phyloP scores from a whole-genome alignment of 2,888 invertebrate species.

The Oxycera nigricornis region DNA sequence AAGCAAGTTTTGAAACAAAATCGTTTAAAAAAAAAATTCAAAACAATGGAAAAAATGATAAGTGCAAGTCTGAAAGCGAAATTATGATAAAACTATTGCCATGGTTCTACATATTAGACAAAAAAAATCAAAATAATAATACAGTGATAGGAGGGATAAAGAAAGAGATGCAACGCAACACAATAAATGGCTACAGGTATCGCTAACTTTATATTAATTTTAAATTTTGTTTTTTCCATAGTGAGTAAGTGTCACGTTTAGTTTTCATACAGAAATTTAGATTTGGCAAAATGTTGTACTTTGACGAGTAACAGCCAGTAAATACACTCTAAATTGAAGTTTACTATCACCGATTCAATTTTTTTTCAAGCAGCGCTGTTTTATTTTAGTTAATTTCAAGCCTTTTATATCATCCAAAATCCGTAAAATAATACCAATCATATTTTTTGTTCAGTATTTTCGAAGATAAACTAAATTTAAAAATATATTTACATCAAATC shows the following conservation, averaged over 20 bases:
- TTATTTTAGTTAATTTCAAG: not conserved
- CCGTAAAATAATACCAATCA: not conserved
- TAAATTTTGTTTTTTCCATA: too few species aligned
- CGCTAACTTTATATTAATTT: slow-evolving; percentile 29
- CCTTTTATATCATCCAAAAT: slow-evolving; percentile 12
- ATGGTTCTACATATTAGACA: slow-evolving; percentile 40
- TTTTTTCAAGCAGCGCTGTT: slow-evolving; percentile 9
- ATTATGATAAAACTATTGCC: slow-evolving; percentile 23
- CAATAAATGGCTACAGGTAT: slow-evolving; percentile 44
- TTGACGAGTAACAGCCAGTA: slow-evolving; percentile 42
- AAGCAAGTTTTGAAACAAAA: slow-evolving; percentile 43
- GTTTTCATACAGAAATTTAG: not conserved
- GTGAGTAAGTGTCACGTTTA: too few species aligned
- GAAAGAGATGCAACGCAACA: slow-evolving; percentile 42
- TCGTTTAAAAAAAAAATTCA: slow-evolving; percentile 35
- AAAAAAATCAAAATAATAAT: slow-evolving; percentile 28
- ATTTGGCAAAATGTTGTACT: slow-evolving; percentile 45
- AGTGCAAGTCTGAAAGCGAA: slow-evolving; percentile 14
- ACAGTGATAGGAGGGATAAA: slow-evolving; percentile 42
- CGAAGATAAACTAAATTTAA: not conserved
- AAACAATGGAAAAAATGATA: not conserved
- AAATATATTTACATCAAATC: not conserved
- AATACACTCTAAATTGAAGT: not conserved
- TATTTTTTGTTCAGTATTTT: not conserved
- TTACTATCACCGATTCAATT: not conserved